Percentiles rank a stretch among this genome's conserved stretches.
phyloP scores from a whole-genome alignment of 2,888 invertebrate species.

The Tuta absoluta region DNA sequence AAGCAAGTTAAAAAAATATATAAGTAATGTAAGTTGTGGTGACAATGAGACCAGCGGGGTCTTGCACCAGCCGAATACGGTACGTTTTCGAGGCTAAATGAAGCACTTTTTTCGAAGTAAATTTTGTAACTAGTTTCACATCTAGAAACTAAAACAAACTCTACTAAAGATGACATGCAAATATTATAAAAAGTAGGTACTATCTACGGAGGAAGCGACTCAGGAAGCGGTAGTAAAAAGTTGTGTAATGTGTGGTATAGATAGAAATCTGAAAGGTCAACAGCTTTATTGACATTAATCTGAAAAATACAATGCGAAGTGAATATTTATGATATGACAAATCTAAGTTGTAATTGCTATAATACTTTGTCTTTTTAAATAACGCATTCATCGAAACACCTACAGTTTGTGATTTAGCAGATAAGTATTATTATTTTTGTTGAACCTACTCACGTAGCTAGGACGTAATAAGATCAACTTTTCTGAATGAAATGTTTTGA shows the following conservation, averaged over 20 bases:
- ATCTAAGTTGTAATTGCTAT: not conserved
- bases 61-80: no score
- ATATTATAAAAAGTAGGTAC: not conserved
- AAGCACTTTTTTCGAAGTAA: not conserved
- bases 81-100: not conserved
- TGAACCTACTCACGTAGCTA: slow-evolving; percentile 32
- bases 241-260: not conserved
- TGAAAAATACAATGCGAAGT: not conserved
- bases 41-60: no score
- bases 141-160: slow-evolving; percentile 2
- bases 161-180: slow-evolving; percentile 5
- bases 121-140: not conserved
- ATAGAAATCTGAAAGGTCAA: not conserved
- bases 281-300: not conserved
- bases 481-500: slow-evolving; percentile 31
- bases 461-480: slow-evolving; percentile 43
- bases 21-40: no score
- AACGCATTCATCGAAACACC: not conserved
- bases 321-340: no score
- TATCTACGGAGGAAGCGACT: slow-evolving; percentile 16
- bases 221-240: slow-evolving; percentile 14
- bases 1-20: no score
- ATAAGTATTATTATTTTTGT: not conserved
- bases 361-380: not conserved
- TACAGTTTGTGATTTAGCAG: not conserved